Evolutionary conservation across 2,888 invertebrate species (phyloP), one percentile per base, ranked within the genome.

Genomic region (Macroteleia sp.): DNA sequence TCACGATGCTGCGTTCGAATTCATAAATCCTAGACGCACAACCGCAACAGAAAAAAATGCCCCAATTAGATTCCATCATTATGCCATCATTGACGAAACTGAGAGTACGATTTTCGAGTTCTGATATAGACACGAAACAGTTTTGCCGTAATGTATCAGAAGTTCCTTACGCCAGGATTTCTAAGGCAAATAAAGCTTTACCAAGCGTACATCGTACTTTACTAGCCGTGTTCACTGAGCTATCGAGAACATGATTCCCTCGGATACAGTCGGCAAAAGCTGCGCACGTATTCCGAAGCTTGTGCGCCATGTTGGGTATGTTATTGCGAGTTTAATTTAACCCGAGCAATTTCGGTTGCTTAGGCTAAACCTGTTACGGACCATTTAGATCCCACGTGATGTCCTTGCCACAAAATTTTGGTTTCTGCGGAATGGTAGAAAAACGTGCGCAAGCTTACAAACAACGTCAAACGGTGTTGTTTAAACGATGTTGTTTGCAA

Each of bases 141-240:
- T 42, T 28, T 32, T 10, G 2, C n/a, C 41, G 46, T 22, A 46
- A 62, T 56, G 56, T 64, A 73, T 66, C 73, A 64, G 57, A 56
- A 73, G 57, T 73, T 73, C 57, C 64, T 73, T 64, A 54, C 10
- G 8, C 41, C 10, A 25, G 50, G 57, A 73, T 64, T 73, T 64
- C 73, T 64, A 64, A 64, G 64, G 50, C 66, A 74, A 74, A 66
- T 74, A 74, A 64, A 66, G 50, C 66, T 66, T 66, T 32, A 28
- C 66, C 52, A 34, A 36, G 59, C 59, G 39, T 59, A 44, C 73
- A 64, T 50, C 46, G 56, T 32, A 41, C 61, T 28, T 56, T 62
- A 56, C 56, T 46, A 41, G 50, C 30, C 36, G 74, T 66, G 74
- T 22, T 66, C 66, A 44, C 57, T 62, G 74, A 59, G 59, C 59